Percentiles rank a stretch among this genome's conserved stretches.
Conservation (phyloP, 2,888 invertebrate species). For the Acronicta alni region DNA sequence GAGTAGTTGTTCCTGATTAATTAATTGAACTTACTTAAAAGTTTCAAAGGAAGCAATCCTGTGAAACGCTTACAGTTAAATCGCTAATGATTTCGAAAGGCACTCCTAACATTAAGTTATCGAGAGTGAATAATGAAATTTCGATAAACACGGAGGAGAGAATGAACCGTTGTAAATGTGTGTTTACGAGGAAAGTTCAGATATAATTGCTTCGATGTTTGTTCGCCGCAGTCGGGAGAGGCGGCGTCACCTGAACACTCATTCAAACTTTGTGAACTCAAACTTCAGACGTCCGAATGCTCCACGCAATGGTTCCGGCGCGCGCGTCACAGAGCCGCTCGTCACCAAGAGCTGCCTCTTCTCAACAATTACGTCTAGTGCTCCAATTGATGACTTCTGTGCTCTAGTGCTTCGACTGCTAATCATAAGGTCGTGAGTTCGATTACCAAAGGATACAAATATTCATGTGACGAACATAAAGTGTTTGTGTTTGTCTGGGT, state of each 20-base stretch:
- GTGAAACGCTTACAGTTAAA: constrained; percentile 9
- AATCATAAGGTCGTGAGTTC: too few species aligned
- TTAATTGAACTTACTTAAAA: too few species aligned
- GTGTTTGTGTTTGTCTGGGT: too few species aligned
- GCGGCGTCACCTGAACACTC: constrained; percentile 16
- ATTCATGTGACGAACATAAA: too few species aligned
- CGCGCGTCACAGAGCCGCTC: background rate
- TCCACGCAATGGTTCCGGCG: background rate
- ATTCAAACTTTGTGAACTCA: constrained; percentile 8
- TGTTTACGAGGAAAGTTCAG: constrained; percentile 24
- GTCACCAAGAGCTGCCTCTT: too few species aligned
- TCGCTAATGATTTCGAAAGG: constrained; percentile 4
- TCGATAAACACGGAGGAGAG: constrained; percentile 19
- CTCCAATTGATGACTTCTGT: too few species aligned
- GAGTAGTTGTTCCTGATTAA: too few species aligned
- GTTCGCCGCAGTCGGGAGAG: background rate
- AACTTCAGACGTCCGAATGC: constrained; percentile 1
- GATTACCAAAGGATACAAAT: too few species aligned
- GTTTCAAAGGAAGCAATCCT: background rate
- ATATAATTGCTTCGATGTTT: constrained; percentile 19
- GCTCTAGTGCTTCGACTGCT: too few species aligned
- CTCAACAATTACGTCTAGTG: background rate
- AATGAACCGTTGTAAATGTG: constrained; percentile 8
- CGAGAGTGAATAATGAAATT: constrained; percentile 14
- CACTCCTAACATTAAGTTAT: constrained; percentile 4